phyloP scores from a whole-genome alignment of 1,140 invertebrate species.

The Ceratosolen fusciceps region DNA sequence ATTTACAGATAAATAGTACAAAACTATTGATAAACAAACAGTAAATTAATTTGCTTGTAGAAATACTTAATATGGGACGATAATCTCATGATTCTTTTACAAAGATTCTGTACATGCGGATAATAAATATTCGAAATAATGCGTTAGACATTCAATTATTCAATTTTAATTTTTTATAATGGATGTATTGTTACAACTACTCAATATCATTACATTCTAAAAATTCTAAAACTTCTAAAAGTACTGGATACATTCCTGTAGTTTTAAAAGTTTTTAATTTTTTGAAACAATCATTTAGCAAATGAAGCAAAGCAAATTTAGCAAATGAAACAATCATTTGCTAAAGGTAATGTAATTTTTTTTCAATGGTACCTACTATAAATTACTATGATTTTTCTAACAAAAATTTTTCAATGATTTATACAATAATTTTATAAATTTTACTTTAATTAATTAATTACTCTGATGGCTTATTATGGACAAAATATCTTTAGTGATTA shows the following conservation, averaged over 20 bases:
- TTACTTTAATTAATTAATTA: too few relatives aligned
- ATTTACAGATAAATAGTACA: too few relatives aligned
- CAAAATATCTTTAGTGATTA: neutral
- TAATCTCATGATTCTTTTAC: too few relatives aligned
- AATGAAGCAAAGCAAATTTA: neutral
- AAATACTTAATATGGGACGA: too few relatives aligned
- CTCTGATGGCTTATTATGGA: neutral
- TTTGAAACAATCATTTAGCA: slow-evolving; percentile 14
- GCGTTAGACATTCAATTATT: slow-evolving; percentile 27
- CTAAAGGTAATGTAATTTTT: neutral
- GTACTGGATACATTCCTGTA: neutral
- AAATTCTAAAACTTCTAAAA: too few relatives aligned
- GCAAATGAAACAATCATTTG: slow-evolving; percentile 31
- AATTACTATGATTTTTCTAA: slow-evolving; percentile 18
- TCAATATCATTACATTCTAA: too few relatives aligned
- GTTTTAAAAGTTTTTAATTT: neutral
- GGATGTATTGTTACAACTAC: too few relatives aligned
- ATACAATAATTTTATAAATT: neutral
- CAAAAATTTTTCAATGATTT: neutral
- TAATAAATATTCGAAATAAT: too few relatives aligned
- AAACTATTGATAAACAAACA: too few relatives aligned
- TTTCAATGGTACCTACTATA: neutral
- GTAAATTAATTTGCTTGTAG: too few relatives aligned
- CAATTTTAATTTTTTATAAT: neutral
- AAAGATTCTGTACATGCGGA: too few relatives aligned